phyloP scores from a whole-genome alignment of 1,140 invertebrate genomes.

The Drosophila fuyamai region DNA sequence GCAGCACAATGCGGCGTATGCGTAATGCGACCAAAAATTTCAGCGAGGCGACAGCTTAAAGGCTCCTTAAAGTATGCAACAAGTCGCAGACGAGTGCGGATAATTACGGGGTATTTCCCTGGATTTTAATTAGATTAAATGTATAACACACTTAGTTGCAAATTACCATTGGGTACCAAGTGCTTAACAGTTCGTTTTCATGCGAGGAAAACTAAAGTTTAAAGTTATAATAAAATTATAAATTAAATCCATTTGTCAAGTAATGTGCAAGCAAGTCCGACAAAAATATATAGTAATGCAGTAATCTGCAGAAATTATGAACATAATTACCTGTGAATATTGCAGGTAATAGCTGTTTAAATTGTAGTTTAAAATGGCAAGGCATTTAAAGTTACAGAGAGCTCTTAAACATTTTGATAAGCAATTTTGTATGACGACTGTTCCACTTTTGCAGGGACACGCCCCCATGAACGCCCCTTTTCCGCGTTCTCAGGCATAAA shows the following conservation, averaged over 20 bases:
- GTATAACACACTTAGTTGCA: not conserved
- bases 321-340: no score
- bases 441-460: slow-evolving; percentile 3
- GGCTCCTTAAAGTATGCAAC: slow-evolving; percentile 51
- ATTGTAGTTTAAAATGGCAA: no score
- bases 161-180: not conserved
- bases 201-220: no score
- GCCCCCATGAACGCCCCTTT: slow-evolving; percentile 1
- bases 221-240: not conserved
- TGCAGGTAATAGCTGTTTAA: no score
- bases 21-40: slow-evolving; percentile 30
- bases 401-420: no score
- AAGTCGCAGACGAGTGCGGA: slow-evolving; percentile 17
- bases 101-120: not conserved
- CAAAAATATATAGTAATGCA: no score
- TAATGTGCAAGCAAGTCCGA: no score
- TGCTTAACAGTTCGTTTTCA: not conserved
- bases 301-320: no score
- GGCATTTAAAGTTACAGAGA: no score
- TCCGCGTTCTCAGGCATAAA: slow-evolving; percentile 1
- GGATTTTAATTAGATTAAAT: slow-evolving; percentile 12
- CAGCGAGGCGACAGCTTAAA: slow-evolving; percentile 15
- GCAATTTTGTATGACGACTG: no score
- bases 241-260: not conserved
- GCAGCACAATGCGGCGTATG: slow-evolving; percentile 53